Evolutionary conservation across 35 echinoderm and acorn worm species (phyloP), one percentile per base, ranked within the genome.

Genomic region (Hemicentrotus pulcherrimus): DNA sequence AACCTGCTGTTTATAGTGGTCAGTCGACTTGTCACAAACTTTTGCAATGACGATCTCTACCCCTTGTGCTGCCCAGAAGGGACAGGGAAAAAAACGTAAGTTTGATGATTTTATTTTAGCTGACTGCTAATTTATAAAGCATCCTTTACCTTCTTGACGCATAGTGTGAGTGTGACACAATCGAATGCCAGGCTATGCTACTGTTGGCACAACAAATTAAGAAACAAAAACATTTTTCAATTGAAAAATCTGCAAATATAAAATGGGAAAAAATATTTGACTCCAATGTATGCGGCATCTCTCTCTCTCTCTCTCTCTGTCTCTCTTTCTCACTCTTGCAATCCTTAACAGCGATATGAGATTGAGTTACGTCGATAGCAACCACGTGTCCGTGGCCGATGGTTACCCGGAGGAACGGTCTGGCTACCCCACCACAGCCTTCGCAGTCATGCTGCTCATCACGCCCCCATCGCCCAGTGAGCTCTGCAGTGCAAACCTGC

Each of bases 341-440:
- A 22, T 28, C 7, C 22, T 28, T 28, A 22, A 78, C 24, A 78
- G 65, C 28, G 65, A 78, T n/a, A 4, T 78, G 32, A 47, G 47
- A 31, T 28, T 93, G 48, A 47, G 4, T 93, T 93, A 93, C 48
- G 91, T 93, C 46, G 91, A 93, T 31, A 58, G 46, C 22, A 48
- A 14, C 48, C 91, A 93, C 30, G 91, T 93, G 6, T 93, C 91
- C 30, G 91, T 93, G 18, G 91, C 91, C 6, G 46, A 93, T 24
- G 91, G 91, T 11, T 93, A 46, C 48, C 91, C 91, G 6, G 91
- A 93, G 31, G 48, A 48, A 31, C 45, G 32, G 46, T 9, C 45
- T 31, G 13, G 16, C 14, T 50, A 46, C 46, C 88, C 32, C 12
- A 41, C 19, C 18, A 7, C 31, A 33, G 48, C 91, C 46, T 93